Percentiles rank a stretch among this genome's conserved stretches.
Conservation (phyloP, 2,888 invertebrate genomes). For the Julus scandinavius region DNA sequence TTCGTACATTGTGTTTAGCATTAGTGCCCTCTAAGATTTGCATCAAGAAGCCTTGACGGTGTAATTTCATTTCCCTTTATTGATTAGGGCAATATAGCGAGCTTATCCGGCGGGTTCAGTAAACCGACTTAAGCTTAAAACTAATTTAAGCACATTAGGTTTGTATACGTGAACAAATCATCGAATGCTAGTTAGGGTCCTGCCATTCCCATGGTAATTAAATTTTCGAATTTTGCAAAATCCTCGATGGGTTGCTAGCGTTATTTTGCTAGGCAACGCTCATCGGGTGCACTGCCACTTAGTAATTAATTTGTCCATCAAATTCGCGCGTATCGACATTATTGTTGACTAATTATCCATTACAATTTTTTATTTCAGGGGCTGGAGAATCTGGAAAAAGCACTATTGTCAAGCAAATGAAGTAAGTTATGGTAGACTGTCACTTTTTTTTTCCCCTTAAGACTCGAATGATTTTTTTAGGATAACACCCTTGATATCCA, state of each 20-base stretch:
- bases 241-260: slow-evolving; percentile 19
- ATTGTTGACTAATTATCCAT: background rate
- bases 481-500: background rate
- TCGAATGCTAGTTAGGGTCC: background rate
- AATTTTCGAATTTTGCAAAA: slow-evolving; percentile 25
- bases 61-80: no score
- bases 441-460: background rate
- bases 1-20: no score
- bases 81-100: background rate
- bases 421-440: slow-evolving; percentile 68
- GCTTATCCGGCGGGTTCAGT: background rate
- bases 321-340: background rate
- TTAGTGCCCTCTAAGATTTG: no score
- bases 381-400: slow-evolving; percentile 95
- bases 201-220: slow-evolving; percentile 2
- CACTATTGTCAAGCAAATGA: slow-evolving; percentile 96
- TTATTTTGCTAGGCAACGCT: slow-evolving; percentile 19
- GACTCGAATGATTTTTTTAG: background rate
- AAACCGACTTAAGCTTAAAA: slow-evolving; percentile 25
- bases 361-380: slow-evolving; percentile 69
- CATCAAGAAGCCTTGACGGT: no score
- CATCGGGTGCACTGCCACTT: background rate
- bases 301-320: background rate
- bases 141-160: background rate
- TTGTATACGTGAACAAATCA: background rate